Base-by-base conservation (phyloP, 1,140 invertebrate species). In the Diploscapter pachys region DNA sequence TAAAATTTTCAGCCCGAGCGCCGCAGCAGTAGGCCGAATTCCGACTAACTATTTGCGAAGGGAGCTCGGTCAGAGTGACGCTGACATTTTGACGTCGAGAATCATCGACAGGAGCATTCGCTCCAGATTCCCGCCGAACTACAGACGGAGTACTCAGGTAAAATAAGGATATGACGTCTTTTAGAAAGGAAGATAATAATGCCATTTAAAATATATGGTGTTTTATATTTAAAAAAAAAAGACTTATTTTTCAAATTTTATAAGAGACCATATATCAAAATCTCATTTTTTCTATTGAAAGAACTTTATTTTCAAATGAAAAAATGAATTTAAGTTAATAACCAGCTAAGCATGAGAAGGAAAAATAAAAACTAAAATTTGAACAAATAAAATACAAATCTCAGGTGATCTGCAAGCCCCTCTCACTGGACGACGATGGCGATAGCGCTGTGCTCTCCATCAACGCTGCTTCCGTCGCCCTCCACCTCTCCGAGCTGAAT, bases 401-500 rank as follows among this genome's bases (percentile, higher is more conserved):
- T 57, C 80, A 89, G 85, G 78, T 94, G 63, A 88, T 95, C 75
- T 98, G 95, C 87, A 98, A 98, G 86, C 91, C 97, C 85, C 83
- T 99, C 54, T 92, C 95, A 0, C 89, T 95, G 49, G 96, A 98
- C 88, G 90, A 92, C 2, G 86, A 91, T 0, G 91, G 96, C 84
- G 91, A 93, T 81, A 93, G 95, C 0, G 95, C 96, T 86, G 89
- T 98, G 3, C 83, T 95, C 2, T 90, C 92, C 31, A 95, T 99
- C 51, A 99, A 99, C 90, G 94, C 93, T 83, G 94, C 96, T 0
- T 96, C 95, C 61, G 91, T 94, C 54, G 92, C 96, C 8, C 86
- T 98, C n/a, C 89, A 91, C 5, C 74, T 98, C 11, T 98, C 95
- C n/a, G 92, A 96, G 86, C 93, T 98, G 81, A 96, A 96, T 9